A percentile compares a stretch with the other conserved stretches of the same genome.
Conservation (phyloP, 2,888 invertebrate genomes). For the Amiota communis region DNA sequence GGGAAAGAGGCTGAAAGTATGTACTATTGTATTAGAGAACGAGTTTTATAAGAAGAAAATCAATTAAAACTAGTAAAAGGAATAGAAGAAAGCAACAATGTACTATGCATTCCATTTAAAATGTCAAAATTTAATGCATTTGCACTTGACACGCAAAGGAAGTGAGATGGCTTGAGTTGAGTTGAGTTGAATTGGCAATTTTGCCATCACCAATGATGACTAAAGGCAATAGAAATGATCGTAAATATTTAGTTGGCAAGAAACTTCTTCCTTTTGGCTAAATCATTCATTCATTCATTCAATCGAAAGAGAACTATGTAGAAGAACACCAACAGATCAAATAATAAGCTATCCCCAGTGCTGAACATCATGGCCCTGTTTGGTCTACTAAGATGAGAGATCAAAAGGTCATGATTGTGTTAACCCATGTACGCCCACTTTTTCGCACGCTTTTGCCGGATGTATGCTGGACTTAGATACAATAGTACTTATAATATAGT, state of each 20-base stretch:
- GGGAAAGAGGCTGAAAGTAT: background rate
- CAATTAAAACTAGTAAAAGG: constrained; percentile 16
- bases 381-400: constrained; percentile 38
- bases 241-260: constrained; percentile 14
- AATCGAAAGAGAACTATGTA: too few species aligned
- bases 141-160: constrained; percentile 67
- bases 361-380: too few species aligned
- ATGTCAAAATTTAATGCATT: constrained; percentile 62
- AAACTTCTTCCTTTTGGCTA: background rate
- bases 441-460: constrained; percentile 60
- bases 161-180: constrained; percentile 38
- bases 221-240: background rate
- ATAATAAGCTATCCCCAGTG: background rate
- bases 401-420: constrained; percentile 66
- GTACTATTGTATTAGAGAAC: background rate
- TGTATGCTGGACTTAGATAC: background rate
- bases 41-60: constrained; percentile 3
- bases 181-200: background rate
- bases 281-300: background rate
- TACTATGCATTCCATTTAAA: constrained; percentile 6
- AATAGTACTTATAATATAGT: constrained; percentile 32
- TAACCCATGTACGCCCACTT: constrained; percentile 63
- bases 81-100: constrained; percentile 7
- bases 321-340: background rate
- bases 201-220: background rate